Conservation (phyloP, 2,797 vertebrate genomes). For the Pantherophis alleghaniensis region DNA sequence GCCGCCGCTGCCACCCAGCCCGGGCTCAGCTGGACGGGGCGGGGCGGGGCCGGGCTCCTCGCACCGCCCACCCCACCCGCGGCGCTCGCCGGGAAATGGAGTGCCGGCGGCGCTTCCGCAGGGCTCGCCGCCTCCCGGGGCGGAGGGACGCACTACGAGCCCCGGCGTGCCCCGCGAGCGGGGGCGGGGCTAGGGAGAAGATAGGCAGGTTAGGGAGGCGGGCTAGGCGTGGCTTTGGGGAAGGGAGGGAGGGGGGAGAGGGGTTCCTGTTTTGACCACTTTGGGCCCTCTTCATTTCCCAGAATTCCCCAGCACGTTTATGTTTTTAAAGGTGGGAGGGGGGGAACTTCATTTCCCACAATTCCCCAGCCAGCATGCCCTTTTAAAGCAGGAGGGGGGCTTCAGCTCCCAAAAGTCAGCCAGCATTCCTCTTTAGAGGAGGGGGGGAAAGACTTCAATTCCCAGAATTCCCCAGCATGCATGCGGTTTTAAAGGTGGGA, state of each 20-base stretch:
- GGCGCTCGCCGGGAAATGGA: constrained; percentile 77
- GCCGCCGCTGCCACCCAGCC: constrained; percentile 56
- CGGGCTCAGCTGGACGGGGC: background rate
- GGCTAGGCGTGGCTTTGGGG: rapidly evolving
- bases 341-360: too few relatives aligned
- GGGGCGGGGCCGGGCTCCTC: background rate
- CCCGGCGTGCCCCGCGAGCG: background rate
- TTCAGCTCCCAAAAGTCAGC: too few relatives aligned
- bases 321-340: too few relatives aligned
- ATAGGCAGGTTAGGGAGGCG: too few relatives aligned
- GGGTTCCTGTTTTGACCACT: background rate
- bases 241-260: too few relatives aligned
- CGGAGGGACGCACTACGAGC: background rate
- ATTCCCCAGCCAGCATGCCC: too few relatives aligned
- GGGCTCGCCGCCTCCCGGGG: background rate
- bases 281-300: background rate
- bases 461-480: too few relatives aligned
- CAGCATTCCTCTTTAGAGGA: too few relatives aligned
- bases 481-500: too few relatives aligned
- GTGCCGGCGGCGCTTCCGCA: constrained; percentile 37
- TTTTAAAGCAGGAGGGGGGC: too few relatives aligned
- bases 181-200: background rate
- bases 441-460: too few relatives aligned
- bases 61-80: background rate
- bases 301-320: too few relatives aligned